Percentiles rank a stretch among this genome's conserved stretches.
phyloP scores from a whole-genome alignment of 2,113 vertebrate genomes.

The Dipodomys merriami region DNA sequence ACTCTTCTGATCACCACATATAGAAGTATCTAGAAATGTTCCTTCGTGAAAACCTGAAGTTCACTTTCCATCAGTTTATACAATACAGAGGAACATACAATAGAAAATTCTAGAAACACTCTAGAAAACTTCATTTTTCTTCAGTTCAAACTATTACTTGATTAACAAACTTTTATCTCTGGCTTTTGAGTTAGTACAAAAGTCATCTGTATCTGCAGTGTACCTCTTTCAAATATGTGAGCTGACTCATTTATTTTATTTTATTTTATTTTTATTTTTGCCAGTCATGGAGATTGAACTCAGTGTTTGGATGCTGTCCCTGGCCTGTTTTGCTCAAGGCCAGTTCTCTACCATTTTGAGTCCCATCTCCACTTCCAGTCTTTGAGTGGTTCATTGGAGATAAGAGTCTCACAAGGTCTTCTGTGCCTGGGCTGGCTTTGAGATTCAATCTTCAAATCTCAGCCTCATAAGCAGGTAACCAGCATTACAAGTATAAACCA shows the following conservation, averaged over 20 bases:
- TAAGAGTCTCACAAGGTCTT: no score
- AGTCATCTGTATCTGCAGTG: not conserved
- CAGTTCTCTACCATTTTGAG: no score
- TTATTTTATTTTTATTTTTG: no score
- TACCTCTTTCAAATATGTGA: not conserved
- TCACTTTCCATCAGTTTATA: not conserved
- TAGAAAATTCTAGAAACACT: not conserved
- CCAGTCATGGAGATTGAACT: no score
- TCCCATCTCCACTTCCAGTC: no score
- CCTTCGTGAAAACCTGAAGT: conserved; percentile 2
- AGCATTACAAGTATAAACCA: no score
- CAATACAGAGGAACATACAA: not conserved
- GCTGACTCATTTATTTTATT: not conserved
- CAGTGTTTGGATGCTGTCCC: no score
- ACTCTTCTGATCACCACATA: not conserved
- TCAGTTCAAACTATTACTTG: not conserved
- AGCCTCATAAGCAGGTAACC: no score
- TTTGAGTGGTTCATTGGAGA: no score
- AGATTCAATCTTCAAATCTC: no score
- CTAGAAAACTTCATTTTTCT: not conserved
- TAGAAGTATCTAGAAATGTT: not conserved
- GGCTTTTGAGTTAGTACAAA: not conserved
- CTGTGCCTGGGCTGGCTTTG: no score
- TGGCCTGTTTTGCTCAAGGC: no score
- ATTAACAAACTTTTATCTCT: not conserved